Base-by-base conservation (phyloP, 2,888 invertebrate species). In the Augochlorella aurata region DNA sequence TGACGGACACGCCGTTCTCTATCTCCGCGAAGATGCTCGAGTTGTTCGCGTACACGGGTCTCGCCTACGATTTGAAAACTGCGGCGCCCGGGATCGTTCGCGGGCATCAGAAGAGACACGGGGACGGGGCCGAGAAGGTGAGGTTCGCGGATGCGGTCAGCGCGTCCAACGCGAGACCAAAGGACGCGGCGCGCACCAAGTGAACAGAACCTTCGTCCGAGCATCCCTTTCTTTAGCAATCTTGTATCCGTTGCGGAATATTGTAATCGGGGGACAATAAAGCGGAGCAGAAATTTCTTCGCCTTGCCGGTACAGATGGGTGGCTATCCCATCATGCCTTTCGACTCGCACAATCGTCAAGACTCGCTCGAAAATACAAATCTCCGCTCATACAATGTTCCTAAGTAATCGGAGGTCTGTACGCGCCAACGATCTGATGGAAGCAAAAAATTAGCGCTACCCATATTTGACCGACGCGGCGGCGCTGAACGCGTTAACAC, bases 1-100 rank as follows among this genome's bases (percentile, higher is more conserved):
- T 79, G 86, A 87, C 10, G 79, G 85, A 71, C 81, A 88, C 8
- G 10, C 0, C 54, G 14, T 74, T n/a, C 12, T 71, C 79, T 12
- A 0, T 84, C 0, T 79, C 75, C 58, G 82, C 85, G 10, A 61
- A 9, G 2, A 0, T 83, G 9, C 84, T 90, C 54, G 85, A 90
- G 21, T 47, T 87, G 10, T 71, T 87, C 12, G 77, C 68, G 16
- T 81, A 89, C 74, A 80, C 95, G 14, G 95, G 95, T 4, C 93
- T 92, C 87, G 95, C 94, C 0, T 94, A 94, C 88, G 94, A 95
- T 86, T 87, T 94, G 58, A 94, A 94, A 88, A 94, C 92, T 61
- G 88, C 79, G 0, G 81, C 91, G 2, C 82, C 88, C 10, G 91
- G 92, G 5, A 88, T 94, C 63, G 91, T 95, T 3, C 81, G 89